These are phyloP conservation scores for Hirtodrosophila alboralis DNA, from an alignment of 2,888 invertebrate genomes.

Conservation along the genomic window DNA sequence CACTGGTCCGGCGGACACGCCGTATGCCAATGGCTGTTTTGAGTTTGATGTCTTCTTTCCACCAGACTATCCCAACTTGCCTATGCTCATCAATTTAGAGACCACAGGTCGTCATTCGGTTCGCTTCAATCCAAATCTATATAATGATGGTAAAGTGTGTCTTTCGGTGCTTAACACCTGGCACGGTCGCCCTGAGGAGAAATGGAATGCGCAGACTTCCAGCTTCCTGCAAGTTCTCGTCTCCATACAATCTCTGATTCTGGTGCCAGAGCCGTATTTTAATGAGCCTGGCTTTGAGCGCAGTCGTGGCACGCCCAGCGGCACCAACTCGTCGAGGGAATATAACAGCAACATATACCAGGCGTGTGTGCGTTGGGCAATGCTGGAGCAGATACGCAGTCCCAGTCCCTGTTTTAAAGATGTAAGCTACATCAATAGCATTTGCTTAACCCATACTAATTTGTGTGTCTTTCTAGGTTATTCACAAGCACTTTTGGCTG, in stretches of 20 bases:
- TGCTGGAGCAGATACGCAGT: conserved; percentile 95
- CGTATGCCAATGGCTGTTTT: conserved; percentile 96
- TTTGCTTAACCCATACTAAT: not conserved
- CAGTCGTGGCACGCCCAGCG: conserved; percentile 93
- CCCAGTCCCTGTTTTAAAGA: conserved; percentile 96
- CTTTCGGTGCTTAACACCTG: conserved; percentile 97
- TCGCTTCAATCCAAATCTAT: conserved; percentile 96
- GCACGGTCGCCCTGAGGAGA: conserved; percentile 98
- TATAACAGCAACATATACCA: conserved; percentile 98
- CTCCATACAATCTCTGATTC: conserved; percentile 95
- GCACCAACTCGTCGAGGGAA: conserved; percentile 94
- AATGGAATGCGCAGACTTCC: conserved; percentile 98
- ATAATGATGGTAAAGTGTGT: conserved; percentile 97
- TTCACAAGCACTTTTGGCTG: conserved; percentile 97
- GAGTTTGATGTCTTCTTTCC: conserved; percentile 96
- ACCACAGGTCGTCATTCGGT: conserved; percentile 95
- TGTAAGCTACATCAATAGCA: conserved; percentile 84
- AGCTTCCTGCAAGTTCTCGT: conserved; percentile 96
- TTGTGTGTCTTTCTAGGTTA: conserved; percentile 86
- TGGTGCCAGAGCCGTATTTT: conserved; percentile 97
- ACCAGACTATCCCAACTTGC: conserved; percentile 92
- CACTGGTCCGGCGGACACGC: conserved; percentile 95
- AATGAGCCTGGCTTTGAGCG: conserved; percentile 98
- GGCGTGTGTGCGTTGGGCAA: conserved; percentile 97
- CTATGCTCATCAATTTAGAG: conserved; percentile 95